A percentile compares a stretch with the other conserved stretches of the same genome.
phyloP scores from a whole-genome alignment of 1,140 invertebrate genomes.

The Dryas iulia region DNA sequence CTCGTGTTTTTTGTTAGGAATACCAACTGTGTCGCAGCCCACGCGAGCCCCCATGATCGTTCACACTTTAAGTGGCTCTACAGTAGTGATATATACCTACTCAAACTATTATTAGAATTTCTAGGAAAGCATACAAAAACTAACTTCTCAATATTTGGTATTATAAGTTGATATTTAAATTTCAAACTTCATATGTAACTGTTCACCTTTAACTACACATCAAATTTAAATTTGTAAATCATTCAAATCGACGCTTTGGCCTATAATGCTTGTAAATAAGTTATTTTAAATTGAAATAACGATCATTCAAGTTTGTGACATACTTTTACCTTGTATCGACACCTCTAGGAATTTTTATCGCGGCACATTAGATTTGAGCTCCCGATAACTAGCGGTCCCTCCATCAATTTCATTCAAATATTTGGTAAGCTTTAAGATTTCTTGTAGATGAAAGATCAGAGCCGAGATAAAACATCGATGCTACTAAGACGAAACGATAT shows the following conservation, averaged over 20 bases:
- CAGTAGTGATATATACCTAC: slow-evolving; percentile 65
- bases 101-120: slow-evolving; percentile 55
- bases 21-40: slow-evolving; percentile 59
- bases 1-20: slow-evolving; percentile 69
- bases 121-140: slow-evolving; percentile 22
- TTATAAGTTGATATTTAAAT: slow-evolving; percentile 31
- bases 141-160: slow-evolving; percentile 2
- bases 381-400: slow-evolving; percentile 62
- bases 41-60: slow-evolving; percentile 64
- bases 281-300: slow-evolving; percentile 47
- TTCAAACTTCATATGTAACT: slow-evolving; percentile 29
- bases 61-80: slow-evolving; percentile 76
- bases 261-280: slow-evolving; percentile 38
- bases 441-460: slow-evolving; percentile 78
- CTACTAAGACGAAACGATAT: slow-evolving; percentile 52
- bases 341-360: slow-evolving; percentile 78
- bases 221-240: slow-evolving; percentile 33
- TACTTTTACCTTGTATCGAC: slow-evolving; percentile 70
- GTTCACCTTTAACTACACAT: slow-evolving; percentile 17
- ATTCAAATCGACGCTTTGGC: slow-evolving; percentile 29
- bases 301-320: slow-evolving; percentile 50
- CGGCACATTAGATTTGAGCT: slow-evolving; percentile 55
- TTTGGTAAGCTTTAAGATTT: slow-evolving; percentile 74
- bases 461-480: slow-evolving; percentile 72
- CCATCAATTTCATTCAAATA: slow-evolving; percentile 78